Conservation (phyloP, 2,113 vertebrate genomes). For the Aldabrachelys gigantea region DNA sequence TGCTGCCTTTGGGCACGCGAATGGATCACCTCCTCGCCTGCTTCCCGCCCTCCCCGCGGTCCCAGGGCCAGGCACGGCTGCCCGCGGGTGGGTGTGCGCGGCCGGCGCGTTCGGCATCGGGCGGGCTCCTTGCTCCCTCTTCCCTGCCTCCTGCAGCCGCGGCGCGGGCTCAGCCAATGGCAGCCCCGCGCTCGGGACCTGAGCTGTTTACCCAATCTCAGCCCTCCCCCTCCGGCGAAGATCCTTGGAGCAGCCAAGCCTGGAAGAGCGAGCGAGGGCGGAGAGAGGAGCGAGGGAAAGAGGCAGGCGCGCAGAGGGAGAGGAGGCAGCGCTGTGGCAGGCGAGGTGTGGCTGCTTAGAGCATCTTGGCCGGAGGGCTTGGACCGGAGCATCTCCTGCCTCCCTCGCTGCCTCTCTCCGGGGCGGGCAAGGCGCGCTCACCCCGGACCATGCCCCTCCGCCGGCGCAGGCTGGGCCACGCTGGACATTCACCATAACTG, state of each 20-base stretch:
- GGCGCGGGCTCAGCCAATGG: conserved; percentile 48
- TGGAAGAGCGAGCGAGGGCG: not conserved
- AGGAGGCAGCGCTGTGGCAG: not conserved
- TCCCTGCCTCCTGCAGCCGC: conserved; percentile 22
- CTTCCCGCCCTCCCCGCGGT: not conserved
- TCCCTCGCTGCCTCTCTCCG: conserved; percentile 2
- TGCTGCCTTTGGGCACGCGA: not conserved
- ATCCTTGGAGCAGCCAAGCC: not conserved
- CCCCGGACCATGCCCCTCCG: conserved; percentile 40
- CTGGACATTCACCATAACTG: conserved; percentile 62
- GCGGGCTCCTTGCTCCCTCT: not conserved
- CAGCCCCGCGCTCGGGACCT: conserved; percentile 6
- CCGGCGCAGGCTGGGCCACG: conserved; percentile 39
- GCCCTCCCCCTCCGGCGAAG: not conserved
- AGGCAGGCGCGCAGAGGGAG: not conserved
- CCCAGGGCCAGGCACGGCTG: not conserved
- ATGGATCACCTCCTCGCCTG: not conserved
- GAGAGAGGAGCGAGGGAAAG: not conserved
- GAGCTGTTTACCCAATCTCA: conserved; percentile 49
- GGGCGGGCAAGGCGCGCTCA: conserved; percentile 39
- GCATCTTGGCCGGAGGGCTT: conserved; percentile 19
- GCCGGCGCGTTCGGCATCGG: not conserved
- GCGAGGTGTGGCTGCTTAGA: not conserved
- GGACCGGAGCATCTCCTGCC: conserved; percentile 46
- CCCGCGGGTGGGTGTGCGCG: not conserved